Conservation (phyloP, 2,888 invertebrate genomes). For the Hirudinaria manillensis region DNA sequence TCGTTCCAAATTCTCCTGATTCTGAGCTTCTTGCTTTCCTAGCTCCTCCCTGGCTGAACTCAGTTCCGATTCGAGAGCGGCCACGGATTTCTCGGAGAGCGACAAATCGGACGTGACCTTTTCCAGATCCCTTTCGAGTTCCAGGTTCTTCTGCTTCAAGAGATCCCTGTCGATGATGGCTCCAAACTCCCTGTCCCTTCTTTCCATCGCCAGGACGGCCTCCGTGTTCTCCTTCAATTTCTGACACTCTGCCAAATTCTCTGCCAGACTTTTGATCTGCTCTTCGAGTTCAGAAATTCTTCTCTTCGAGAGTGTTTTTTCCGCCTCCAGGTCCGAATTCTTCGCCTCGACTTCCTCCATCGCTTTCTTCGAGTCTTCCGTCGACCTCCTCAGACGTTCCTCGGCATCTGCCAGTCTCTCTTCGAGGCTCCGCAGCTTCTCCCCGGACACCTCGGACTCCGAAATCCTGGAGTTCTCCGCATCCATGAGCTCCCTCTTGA, state of each 20-base stretch:
- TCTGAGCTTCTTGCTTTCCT: constrained; percentile 37
- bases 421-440: neutral
- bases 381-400: neutral
- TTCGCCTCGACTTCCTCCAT: neutral
- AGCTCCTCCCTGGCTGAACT: constrained; percentile 27
- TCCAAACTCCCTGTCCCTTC: constrained; percentile 14
- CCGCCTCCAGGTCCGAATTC: neutral
- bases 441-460: neutral
- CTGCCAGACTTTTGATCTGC: neutral
- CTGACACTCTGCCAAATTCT: constrained; percentile 21
- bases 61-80: too few species aligned
- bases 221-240: constrained; percentile 8
- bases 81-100: too few species aligned
- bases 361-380: constrained; percentile 9
- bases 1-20: constrained; percentile 43
- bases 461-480: constrained; percentile 22
- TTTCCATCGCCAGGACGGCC: constrained; percentile 6
- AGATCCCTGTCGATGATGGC: constrained; percentile 3
- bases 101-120: neutral
- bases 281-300: constrained; percentile 3
- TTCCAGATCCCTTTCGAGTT: neutral
- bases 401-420: constrained; percentile 1
- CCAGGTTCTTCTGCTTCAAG: constrained; percentile 3
- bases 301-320: neutral
- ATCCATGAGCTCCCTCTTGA: constrained; percentile 24